phyloP scores from a whole-genome alignment of 2,888 invertebrate species.

The Diachrysia chrysitis region DNA sequence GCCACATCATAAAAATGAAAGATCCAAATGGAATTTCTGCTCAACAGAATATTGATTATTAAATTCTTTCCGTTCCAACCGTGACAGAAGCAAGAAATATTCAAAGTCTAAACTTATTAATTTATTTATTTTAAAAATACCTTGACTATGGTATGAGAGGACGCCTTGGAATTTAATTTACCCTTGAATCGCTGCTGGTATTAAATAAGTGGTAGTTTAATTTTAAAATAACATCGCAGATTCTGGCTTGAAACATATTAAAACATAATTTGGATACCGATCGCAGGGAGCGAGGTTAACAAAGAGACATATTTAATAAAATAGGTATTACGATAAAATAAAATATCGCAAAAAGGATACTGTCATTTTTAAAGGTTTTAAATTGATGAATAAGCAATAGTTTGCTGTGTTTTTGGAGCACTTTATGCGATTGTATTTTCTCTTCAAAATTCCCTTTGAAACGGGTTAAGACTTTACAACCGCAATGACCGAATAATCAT shows the following conservation, averaged over 20 bases:
- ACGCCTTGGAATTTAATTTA: conserved; percentile 80
- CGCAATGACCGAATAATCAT: conserved; percentile 13
- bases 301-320: conserved; percentile 42
- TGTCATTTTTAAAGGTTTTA: neutral
- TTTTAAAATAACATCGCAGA: conserved; percentile 58
- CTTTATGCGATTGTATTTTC: no score
- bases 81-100: conserved; percentile 53
- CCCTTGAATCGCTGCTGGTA: conserved; percentile 47
- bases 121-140: conserved; percentile 64
- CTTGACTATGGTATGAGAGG: conserved; percentile 60
- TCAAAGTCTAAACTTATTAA: conserved; percentile 53
- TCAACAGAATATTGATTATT: conserved; percentile 60
- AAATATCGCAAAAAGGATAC: conserved; percentile 23
- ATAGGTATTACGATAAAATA: conserved; percentile 21
- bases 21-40: conserved; percentile 53
- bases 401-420: no score
- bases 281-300: conserved; percentile 40
- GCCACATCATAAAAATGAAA: conserved; percentile 44
- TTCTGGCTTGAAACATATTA: conserved; percentile 50
- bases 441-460: no score
- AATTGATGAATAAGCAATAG: no score
- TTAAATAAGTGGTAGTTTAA: conserved; percentile 58
- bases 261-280: conserved; percentile 60
- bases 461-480: neutral
- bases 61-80: conserved; percentile 57